Evolutionary conservation across 2,113 vertebrate genomes (phyloP).

Genomic region (Cyrtonyx montezumae): DNA sequence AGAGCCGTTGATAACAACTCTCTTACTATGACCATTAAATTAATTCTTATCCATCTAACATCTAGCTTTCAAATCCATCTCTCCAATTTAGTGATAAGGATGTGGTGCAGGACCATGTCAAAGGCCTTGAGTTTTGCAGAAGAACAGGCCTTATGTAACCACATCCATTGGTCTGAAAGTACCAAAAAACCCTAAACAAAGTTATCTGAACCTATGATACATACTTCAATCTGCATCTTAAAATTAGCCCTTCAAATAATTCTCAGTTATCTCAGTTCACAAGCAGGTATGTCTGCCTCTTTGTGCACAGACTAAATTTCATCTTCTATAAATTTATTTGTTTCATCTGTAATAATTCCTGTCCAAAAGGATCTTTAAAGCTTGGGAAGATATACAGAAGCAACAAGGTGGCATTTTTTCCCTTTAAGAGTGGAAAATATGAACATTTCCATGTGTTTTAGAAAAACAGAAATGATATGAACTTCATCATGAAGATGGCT

Average conservation of each 20-base stretch:
- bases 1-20: too few relatives aligned
- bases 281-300: background rate
- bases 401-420: background rate
- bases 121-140: background rate
- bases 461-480: background rate
- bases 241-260: background rate
- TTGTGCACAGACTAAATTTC: background rate
- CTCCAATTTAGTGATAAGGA: too few relatives aligned
- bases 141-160: background rate
- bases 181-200: background rate
- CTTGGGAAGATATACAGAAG: background rate
- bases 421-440: background rate
- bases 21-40: too few relatives aligned
- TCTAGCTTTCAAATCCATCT: too few relatives aligned
- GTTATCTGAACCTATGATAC: rapidly evolving
- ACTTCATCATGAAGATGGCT: background rate
- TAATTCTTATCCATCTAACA: too few relatives aligned
- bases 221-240: background rate
- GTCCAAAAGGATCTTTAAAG: background rate
- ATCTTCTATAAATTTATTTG: background rate
- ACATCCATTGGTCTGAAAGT: background rate
- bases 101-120: too few relatives aligned
- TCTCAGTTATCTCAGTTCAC: background rate
- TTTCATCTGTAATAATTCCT: background rate
- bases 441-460: background rate